Evolutionary conservation across 2,113 vertebrate genomes (phyloP), one percentile per base, ranked within the genome.

Genomic region (Axis porcinus): DNA sequence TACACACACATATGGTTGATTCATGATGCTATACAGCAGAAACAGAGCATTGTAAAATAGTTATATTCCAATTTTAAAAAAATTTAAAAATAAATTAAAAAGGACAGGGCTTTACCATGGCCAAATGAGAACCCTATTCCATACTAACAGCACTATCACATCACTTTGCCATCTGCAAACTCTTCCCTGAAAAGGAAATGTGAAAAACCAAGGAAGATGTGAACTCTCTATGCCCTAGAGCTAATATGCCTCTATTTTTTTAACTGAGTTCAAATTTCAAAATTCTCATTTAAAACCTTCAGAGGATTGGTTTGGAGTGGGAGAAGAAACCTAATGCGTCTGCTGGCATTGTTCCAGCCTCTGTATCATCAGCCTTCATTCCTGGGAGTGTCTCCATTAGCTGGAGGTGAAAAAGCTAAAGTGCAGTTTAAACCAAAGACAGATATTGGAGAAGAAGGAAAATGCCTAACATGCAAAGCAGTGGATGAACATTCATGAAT

Each of bases 281-380:
- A 97, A 86, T 94, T 98, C 97, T 96, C 96, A 94, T 97, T 97
- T 95, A 86, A 97, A 98, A 97, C 91, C 74, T 94, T 94, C 76
- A 97, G 93, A 95, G 97, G 74, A 87, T 97, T 89, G 96, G 91
- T 94, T 95, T 92, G 81, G 89, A 52, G 58, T 96, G 43, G 84
- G 85, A 82, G 74, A 93, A 98, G 97, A 97, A 96, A 97, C n/a
- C 95, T 98, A 98, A 98, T 98, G 97, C 0, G 92, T 98, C 96
- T 98, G 96, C 97, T 98, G 98, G 98, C 98, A 90, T 7, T 7
- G 19, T 19, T 95, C 93, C 97, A 98, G 81, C 62, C 36, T 97
- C 62, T 95, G 10, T 90, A 87, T 97, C 96, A 95, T 94, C 25
- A 3, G 88, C 91, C 96, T 87, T 4, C 36, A 76, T 91, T 97